Conservation (phyloP, 2,888 invertebrate species). For the Panopea generosa region DNA sequence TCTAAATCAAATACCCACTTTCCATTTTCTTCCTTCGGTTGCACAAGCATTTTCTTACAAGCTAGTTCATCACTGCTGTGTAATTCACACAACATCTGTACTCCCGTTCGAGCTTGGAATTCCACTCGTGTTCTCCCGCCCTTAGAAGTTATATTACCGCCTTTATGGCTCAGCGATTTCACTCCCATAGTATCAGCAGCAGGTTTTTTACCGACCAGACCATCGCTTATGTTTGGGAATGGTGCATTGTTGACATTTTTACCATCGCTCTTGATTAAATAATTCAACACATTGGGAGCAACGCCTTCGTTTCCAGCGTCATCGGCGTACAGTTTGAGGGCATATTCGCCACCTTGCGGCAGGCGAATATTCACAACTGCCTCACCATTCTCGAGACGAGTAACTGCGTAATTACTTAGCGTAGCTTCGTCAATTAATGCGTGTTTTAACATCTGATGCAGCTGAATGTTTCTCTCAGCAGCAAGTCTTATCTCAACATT, state of each 20-base stretch:
- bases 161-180: constrained; percentile 72
- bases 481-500: constrained; percentile 79
- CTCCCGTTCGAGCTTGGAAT: constrained; percentile 74
- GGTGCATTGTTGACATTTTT: constrained; percentile 69
- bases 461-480: constrained; percentile 72
- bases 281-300: constrained; percentile 82
- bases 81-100: constrained; percentile 80
- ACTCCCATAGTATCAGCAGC: constrained; percentile 73
- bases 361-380: constrained; percentile 78
- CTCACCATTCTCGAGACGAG: constrained; percentile 76
- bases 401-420: constrained; percentile 78
- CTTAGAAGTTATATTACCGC: constrained; percentile 69
- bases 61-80: constrained; percentile 75
- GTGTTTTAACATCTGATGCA: constrained; percentile 80
- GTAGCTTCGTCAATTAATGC: constrained; percentile 78
- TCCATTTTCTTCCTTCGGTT: constrained; percentile 67
- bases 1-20: constrained; percentile 79
- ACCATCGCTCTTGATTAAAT: constrained; percentile 77
- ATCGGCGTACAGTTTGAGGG: constrained; percentile 81
- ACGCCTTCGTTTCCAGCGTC: constrained; percentile 76
- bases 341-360: constrained; percentile 80
- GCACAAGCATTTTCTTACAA: constrained; percentile 68
- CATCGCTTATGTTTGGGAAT: constrained; percentile 80
- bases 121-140: constrained; percentile 71
- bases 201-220: constrained; percentile 71